phyloP scores from a whole-genome alignment of 2,888 invertebrate species.

The Idaea dimidiata region DNA sequence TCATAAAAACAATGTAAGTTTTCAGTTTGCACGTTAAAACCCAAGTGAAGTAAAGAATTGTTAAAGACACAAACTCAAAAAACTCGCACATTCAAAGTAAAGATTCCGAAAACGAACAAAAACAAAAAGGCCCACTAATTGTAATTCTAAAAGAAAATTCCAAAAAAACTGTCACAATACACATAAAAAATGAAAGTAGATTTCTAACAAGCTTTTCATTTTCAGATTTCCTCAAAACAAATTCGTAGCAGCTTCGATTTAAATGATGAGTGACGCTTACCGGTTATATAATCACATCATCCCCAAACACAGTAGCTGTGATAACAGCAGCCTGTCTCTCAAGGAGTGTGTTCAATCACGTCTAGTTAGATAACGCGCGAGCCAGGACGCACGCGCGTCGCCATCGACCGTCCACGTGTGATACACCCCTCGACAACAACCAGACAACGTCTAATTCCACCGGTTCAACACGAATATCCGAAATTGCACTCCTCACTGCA shows the following conservation, averaged over 20 bases:
- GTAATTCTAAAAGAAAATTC: background rate
- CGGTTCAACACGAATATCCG: background rate
- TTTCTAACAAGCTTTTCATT: background rate
- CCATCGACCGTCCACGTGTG: constrained; percentile 73
- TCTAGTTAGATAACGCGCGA: constrained; percentile 21
- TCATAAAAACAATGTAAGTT: no score
- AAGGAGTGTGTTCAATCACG: background rate
- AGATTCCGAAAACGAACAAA: background rate
- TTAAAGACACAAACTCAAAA: background rate
- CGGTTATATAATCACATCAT: background rate
- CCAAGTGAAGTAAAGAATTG: no score
- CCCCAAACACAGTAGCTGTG: background rate
- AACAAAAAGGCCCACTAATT: background rate
- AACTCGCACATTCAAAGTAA: no score
- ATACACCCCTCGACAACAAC: constrained; percentile 31
- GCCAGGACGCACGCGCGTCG: constrained; percentile 56
- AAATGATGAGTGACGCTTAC: background rate
- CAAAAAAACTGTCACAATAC: background rate
- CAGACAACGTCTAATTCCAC: background rate
- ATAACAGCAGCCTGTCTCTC: background rate
- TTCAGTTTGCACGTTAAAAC: no score
- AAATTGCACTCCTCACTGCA: constrained; percentile 4
- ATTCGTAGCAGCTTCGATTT: background rate
- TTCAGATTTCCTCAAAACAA: background rate
- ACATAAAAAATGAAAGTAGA: background rate